Base-by-base conservation (phyloP, 2,888 invertebrate genomes). In the Monochamus alternatus region DNA sequence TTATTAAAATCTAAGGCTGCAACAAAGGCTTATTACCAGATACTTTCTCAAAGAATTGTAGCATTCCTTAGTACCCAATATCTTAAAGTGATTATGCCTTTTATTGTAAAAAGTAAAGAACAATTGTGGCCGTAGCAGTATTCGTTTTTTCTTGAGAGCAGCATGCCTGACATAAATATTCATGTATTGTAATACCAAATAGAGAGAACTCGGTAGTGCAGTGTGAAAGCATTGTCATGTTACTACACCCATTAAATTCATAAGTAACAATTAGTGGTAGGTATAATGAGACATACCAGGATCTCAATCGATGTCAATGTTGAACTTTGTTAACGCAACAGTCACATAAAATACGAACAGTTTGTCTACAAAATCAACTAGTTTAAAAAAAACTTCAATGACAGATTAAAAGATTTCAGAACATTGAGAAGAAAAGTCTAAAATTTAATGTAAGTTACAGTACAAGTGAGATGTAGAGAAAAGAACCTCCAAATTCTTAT, bases 221-320 rank as follows among this genome's bases (percentile, higher is more conserved):
- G 82, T 81, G 81, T 83, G 83, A 84, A 82, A 84, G 84, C 84
- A 84, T 84, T 84, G 83, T 84, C 84, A 84, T 85, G 85, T 85
- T 78, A 38, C 38, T 38, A 76, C 74, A 76, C 78, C 77, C 80
- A 81, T 79, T 80, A 79, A 79, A 83, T 81, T 81, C 83, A 83
- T 84, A 84, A 85, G 82, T 84, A 85, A 85, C 85, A 84, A 84
- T 85, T 83, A 85, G 81, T 82, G 83, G 82, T 81, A 7, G 38
- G 38, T 7, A 80, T 77, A 77, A 75, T 78, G 74, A 76, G 47
- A 64, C 76, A 77, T 72, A 74, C 74, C 71, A 70, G 60, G 72
- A 71, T 74, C 43, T 75, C 78, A 81, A 79, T 78, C 73, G 75
- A 55, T n/a, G 60, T 32, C 75, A 72, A 62, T 72, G 75, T 60